These are phyloP conservation scores for Xenus cinereus DNA, from an alignment of 2,113 vertebrate genomes.

Conservation along the genomic window DNA sequence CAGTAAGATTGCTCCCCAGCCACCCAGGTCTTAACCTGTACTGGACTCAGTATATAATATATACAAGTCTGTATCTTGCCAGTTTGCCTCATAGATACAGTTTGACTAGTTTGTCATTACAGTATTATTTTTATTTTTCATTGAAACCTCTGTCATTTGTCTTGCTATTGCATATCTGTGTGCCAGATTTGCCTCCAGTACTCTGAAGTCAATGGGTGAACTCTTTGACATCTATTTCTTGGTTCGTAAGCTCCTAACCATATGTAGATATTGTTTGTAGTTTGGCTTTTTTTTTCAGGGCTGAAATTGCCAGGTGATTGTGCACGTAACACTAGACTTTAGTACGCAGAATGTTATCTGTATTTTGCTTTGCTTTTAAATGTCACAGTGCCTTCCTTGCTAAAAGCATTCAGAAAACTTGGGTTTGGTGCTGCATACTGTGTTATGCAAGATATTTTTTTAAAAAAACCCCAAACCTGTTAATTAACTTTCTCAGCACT, in stretches of 20 bases:
- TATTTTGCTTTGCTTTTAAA: conserved; percentile 22
- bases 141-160: background rate
- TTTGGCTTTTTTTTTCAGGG: background rate
- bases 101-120: background rate
- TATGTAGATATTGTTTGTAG: background rate
- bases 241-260: background rate
- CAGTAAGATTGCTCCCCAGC: background rate
- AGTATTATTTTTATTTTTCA: background rate
- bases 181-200: background rate
- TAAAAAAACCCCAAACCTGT: background rate
- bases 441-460: background rate
- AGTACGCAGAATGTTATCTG: background rate
- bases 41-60: too few species aligned
- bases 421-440: background rate
- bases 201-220: background rate
- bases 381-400: background rate
- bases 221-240: background rate
- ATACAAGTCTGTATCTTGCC: background rate
- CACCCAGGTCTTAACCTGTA: background rate
- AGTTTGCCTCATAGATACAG: background rate
- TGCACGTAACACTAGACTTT: background rate
- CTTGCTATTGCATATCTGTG: background rate
- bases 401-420: background rate
- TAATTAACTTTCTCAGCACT: background rate
- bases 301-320: background rate